Evolutionary conservation across 1,140 invertebrate genomes (phyloP).

Genomic region (Lerema accius): DNA sequence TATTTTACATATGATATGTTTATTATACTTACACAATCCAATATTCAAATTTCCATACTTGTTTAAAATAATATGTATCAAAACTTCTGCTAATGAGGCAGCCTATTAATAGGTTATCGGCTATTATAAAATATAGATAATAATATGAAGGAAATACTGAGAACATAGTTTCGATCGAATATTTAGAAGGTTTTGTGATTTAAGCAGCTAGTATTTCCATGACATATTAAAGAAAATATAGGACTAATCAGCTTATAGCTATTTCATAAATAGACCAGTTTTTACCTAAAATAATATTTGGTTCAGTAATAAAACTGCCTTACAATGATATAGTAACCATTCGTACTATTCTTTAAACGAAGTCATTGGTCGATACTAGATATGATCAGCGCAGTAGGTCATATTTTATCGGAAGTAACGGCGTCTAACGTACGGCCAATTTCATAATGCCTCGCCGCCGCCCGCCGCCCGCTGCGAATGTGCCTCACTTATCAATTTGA

Average conservation of each 20-base stretch:
- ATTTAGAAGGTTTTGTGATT: conserved; percentile 37
- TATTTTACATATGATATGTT: conserved; percentile 31
- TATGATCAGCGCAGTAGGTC: conserved; percentile 72
- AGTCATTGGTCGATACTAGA: conserved; percentile 54
- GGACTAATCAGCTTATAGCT: no score
- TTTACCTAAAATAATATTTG: no score
- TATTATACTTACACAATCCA: conserved; percentile 17
- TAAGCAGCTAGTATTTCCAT: background rate
- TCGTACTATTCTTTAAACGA: conserved; percentile 5
- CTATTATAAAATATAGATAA: conserved; percentile 44
- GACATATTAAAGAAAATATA: background rate
- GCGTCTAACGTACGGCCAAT: conserved; percentile 81
- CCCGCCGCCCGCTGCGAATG: conserved; percentile 64
- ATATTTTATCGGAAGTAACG: conserved; percentile 82
- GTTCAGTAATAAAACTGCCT: no score
- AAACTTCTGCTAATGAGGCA: conserved; percentile 35
- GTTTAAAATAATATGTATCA: conserved; percentile 34
- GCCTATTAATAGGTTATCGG: conserved; percentile 61
- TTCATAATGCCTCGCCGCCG: conserved; percentile 75
- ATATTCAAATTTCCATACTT: conserved; percentile 27
- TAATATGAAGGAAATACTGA: conserved; percentile 55
- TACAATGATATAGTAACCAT: background rate
- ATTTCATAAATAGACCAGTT: no score
- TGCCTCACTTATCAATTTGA: conserved; percentile 81
- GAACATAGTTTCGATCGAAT: conserved; percentile 19